Conservation (phyloP, 1,140 invertebrate species). For the Hormaphis cornu region DNA sequence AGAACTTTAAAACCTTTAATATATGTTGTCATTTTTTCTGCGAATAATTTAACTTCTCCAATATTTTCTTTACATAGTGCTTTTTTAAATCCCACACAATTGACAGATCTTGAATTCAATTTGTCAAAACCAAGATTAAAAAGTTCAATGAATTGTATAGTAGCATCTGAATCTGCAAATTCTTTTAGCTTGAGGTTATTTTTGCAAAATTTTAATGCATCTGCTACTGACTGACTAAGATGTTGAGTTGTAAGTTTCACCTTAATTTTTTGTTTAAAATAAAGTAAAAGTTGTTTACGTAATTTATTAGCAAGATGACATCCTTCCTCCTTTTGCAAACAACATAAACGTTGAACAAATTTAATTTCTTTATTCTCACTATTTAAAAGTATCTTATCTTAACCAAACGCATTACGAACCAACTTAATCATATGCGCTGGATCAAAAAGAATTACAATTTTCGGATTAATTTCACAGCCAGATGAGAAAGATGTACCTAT, state of each 20-base stretch:
- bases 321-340: constrained; percentile 38
- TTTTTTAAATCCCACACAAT: not conserved
- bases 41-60: not conserved
- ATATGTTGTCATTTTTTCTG: not conserved
- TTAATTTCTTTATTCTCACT: constrained; percentile 35
- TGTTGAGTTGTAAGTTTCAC: constrained; percentile 40
- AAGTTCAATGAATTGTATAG: not conserved
- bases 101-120: not conserved
- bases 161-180: not conserved
- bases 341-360: constrained; percentile 38
- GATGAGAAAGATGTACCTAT: constrained; percentile 23
- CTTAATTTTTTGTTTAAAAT: constrained; percentile 40
- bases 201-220: constrained; percentile 33
- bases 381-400: constrained; percentile 31
- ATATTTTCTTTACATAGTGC: no score
- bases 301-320: constrained; percentile 39
- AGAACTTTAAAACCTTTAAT: no score
- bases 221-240: constrained; percentile 38
- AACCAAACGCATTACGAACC: constrained; percentile 22
- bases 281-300: constrained; percentile 38
- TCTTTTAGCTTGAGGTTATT: not conserved
- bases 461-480: constrained; percentile 20
- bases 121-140: not conserved
- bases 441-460: constrained; percentile 35
- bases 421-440: constrained; percentile 37